Percentiles rank a stretch among this genome's conserved stretches.
phyloP scores from a whole-genome alignment of 2,113 vertebrate genomes.

The Scomber colias region DNA sequence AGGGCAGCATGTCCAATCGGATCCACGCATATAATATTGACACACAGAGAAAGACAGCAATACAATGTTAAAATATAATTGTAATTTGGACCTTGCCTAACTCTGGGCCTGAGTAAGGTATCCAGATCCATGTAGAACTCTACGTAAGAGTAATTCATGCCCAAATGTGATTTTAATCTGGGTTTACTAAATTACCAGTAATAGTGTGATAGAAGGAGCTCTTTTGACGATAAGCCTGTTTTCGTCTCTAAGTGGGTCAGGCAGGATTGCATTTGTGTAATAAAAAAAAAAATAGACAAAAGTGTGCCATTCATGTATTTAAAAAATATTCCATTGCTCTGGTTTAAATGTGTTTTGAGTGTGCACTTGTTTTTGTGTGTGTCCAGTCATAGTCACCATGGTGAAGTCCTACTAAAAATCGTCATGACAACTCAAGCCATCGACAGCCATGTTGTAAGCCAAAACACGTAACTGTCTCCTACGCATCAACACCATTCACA shows the following conservation, averaged over 20 bases:
- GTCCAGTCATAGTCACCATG: constrained; percentile 80
- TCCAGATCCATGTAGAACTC: too few relatives aligned
- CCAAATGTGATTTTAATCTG: neutral
- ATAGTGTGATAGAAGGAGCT: neutral
- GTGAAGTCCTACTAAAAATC: constrained; percentile 82
- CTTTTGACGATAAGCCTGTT: constrained; percentile 22
- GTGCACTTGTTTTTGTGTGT: constrained; percentile 33
- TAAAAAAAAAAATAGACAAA: constrained; percentile 30
- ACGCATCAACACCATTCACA: constrained; percentile 77
- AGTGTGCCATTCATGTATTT: constrained; percentile 54
- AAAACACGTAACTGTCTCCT: constrained; percentile 82
- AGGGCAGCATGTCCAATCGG: neutral
- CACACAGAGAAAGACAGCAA: neutral
- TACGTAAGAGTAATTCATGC: constrained; percentile 4
- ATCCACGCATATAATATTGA: neutral
- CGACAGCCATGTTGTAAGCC: constrained; percentile 77
- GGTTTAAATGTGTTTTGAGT: constrained; percentile 40
- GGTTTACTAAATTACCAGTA: constrained; percentile 4
- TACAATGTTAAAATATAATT: too few relatives aligned
- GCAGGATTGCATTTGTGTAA: constrained; percentile 19
- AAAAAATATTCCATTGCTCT: constrained; percentile 39
- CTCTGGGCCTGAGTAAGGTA: neutral
- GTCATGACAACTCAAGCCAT: constrained; percentile 82
- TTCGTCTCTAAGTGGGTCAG: constrained; percentile 38
- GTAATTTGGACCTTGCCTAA: neutral